Conservation (phyloP, 2,888 invertebrate species). For the Eupithecia pulchellata region DNA sequence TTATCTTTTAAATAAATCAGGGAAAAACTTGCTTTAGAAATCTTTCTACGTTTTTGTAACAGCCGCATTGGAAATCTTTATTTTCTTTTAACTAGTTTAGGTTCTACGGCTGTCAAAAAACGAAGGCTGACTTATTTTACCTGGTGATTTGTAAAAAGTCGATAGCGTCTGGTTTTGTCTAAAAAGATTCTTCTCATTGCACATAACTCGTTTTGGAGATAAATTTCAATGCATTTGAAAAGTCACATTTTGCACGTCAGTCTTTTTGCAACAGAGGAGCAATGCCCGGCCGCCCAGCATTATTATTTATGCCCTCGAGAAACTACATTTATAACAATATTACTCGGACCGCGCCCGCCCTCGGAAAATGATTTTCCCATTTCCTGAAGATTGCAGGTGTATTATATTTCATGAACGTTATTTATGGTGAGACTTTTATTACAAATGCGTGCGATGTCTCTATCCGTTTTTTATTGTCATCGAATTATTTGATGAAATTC, state of each 20-base stretch:
- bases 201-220: not conserved
- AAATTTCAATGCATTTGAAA: not conserved
- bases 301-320: slow-evolving; percentile 82
- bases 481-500: slow-evolving; percentile 80
- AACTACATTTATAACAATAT: slow-evolving; percentile 86
- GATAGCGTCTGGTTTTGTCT: not conserved
- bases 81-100: not conserved
- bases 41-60: too few relatives aligned
- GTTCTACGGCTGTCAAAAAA: not conserved
- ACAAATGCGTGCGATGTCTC: slow-evolving; percentile 85
- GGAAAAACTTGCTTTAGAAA: too few relatives aligned
- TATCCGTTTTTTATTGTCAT: slow-evolving; percentile 81
- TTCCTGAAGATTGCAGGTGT: slow-evolving; percentile 85
- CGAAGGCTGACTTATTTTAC: not conserved
- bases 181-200: not conserved
- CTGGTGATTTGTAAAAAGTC: not conserved
- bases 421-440: slow-evolving; percentile 85
- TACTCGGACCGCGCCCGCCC: slow-evolving; percentile 83
- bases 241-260: slow-evolving; percentile 19
- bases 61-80: not conserved
- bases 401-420: slow-evolving; percentile 86
- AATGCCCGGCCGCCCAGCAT: slow-evolving; percentile 68
- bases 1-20: too few relatives aligned
- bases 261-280: slow-evolving; percentile 39
- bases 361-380: slow-evolving; percentile 85